Evolutionary conservation across 2,113 vertebrate genomes (phyloP), one percentile per base, ranked within the genome.

Genomic region (Paramormyrops kingsleyae): DNA sequence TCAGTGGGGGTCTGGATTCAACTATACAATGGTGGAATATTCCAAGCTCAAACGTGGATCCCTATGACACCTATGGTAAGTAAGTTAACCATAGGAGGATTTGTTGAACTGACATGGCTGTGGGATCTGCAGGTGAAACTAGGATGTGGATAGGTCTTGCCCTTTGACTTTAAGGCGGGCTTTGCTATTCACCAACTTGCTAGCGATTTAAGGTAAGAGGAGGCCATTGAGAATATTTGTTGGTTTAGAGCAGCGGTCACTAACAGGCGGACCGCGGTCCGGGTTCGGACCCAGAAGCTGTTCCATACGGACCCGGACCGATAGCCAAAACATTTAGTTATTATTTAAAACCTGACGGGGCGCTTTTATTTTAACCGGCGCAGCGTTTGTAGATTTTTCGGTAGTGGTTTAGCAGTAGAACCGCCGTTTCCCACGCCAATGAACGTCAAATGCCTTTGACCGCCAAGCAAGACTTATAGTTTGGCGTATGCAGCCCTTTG

Each of bases 11-110:
- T 89, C 94, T 99, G 88, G 99, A 99, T 94, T 96, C 97, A 85
- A 97, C 97, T 91, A 98, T 99, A 93, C 98, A 99, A 94, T 99
- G 98, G 97, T 99, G 99, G 99, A 99, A 99, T 93, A 98, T 99
- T 95, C 99, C 98, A 91, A 97, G 98, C 93, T 97, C 99, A 59
- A 99, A 95, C 0, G 98, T 99, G 77, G 99, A 99, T 95, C 99
- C 99, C 2, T 99, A 99, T 93, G 98, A 99, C 93, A 98, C 97
- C 87, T 99, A 99, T 87, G 98, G 99, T 99, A 93, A 93, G 94
- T 89, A 83, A 27, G 10, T 59, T 31, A 13, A 7, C 6, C 59
- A 27, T 74, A 35, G 35, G 27, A 46, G 39, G 31, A 66, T 66
- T 9, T 13, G 27, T 42, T 39, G 12, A 39, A 35, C 70, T 77